Evolutionary conservation across 2,797 vertebrate genomes (phyloP).

Genomic region (Micrastur ruficollis): DNA sequence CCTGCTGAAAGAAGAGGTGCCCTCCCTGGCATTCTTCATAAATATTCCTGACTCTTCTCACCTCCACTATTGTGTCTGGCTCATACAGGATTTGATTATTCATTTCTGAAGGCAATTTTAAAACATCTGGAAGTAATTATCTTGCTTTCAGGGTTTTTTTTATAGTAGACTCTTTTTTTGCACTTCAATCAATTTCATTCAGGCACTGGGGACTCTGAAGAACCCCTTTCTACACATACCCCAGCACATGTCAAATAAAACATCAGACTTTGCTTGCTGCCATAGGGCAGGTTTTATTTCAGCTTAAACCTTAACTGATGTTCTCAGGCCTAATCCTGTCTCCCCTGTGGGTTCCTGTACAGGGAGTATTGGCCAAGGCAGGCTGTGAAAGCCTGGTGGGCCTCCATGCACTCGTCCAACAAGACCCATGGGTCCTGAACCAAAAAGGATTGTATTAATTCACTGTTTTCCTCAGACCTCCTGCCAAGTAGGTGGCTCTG

Average conservation of each 20-base stretch:
- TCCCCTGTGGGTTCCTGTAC: rapidly evolving
- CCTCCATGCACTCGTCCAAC: not conserved
- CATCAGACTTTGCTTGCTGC: not conserved
- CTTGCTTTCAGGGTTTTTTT: not conserved
- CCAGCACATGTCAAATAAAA: not conserved
- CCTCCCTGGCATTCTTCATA: not conserved
- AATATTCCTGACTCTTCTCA: not conserved
- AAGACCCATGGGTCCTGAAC: rapidly evolving
- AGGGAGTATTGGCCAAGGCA: not conserved
- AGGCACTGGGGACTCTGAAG: not conserved
- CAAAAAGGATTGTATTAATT: not conserved
- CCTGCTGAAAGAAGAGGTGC: not conserved
- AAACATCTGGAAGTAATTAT: slow-evolving; percentile 42
- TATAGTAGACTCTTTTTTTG: not conserved
- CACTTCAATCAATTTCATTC: not conserved
- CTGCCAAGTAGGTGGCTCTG: not conserved
- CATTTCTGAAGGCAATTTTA: slow-evolving; percentile 3
- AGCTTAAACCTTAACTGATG: not conserved
- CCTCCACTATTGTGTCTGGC: not conserved
- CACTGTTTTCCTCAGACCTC: not conserved
- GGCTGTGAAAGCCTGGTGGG: not conserved
- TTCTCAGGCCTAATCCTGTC: not conserved
- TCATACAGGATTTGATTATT: not conserved
- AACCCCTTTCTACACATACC: not conserved
- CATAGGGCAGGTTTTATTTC: not conserved